These are phyloP conservation scores for Papilio elwesi DNA, from an alignment of 2,888 invertebrate species.

Conservation along the genomic window DNA sequence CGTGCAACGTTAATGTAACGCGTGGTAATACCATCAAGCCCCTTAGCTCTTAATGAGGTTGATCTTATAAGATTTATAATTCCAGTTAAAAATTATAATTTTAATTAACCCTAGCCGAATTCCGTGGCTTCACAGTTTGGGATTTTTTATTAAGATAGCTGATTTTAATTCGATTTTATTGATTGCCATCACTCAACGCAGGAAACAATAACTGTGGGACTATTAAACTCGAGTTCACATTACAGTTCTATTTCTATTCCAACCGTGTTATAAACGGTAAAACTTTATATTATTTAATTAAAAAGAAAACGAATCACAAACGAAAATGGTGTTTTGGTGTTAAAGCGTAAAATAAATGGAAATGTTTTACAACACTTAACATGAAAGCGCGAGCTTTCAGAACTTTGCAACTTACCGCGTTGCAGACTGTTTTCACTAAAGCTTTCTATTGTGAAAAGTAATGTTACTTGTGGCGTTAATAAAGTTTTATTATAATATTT, in stretches of 20 bases:
- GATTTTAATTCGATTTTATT: too few relatives aligned
- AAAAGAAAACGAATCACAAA: conserved; percentile 1
- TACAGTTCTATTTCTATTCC: too few relatives aligned
- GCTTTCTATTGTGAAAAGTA: conserved; percentile 2
- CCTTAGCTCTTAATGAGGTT: neutral
- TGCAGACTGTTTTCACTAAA: conserved; percentile 18
- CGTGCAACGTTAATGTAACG: conserved; percentile 6
- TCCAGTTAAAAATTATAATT: neutral
- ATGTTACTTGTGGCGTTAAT: neutral
- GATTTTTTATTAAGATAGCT: too few relatives aligned
- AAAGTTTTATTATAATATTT: neutral
- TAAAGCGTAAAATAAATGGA: conserved; percentile 15
- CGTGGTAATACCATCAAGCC: neutral
- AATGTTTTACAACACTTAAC: conserved; percentile 24
- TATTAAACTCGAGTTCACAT: too few relatives aligned
- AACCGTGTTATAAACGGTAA: too few relatives aligned
- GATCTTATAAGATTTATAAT: neutral
- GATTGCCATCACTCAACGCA: too few relatives aligned
- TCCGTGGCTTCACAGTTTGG: too few relatives aligned
- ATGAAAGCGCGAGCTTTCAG: conserved; percentile 18
- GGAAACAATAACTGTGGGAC: too few relatives aligned
- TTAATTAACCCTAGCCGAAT: neutral
- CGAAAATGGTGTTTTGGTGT: conserved; percentile 16
- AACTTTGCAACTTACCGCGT: conserved; percentile 24
- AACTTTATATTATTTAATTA: neutral